Conservation (phyloP, 2,888 invertebrate genomes). For the Eilema sororculum region DNA sequence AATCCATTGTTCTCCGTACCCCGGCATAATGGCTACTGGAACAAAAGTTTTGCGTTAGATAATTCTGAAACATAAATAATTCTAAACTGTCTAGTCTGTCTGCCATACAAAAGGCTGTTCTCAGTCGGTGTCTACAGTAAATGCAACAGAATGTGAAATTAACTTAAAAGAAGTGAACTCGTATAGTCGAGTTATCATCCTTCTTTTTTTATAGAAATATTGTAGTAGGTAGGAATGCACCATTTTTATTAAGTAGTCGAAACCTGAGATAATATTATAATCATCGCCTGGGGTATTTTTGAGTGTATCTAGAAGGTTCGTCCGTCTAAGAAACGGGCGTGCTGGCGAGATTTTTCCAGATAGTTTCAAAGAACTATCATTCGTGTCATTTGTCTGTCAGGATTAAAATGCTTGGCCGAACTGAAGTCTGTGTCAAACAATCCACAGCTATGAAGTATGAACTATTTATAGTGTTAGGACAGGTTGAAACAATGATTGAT, state of each 20-base stretch:
- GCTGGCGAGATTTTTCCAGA: too few species aligned
- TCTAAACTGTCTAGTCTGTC: constrained; percentile 19
- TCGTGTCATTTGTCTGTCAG: neutral
- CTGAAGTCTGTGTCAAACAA: neutral
- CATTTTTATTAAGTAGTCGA: too few species aligned
- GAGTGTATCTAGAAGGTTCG: too few species aligned
- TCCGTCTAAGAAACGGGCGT: too few species aligned
- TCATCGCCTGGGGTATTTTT: too few species aligned
- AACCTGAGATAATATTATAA: too few species aligned
- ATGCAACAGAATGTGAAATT: constrained; percentile 40
- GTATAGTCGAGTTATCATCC: constrained; percentile 4
- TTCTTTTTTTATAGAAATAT: neutral
- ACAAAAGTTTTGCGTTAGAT: constrained; percentile 13
- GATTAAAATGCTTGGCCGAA: too few species aligned
- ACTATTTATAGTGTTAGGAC: neutral
- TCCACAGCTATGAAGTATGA: neutral
- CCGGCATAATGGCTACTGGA: neutral
- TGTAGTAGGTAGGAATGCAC: neutral
- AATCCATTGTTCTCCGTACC: constrained; percentile 10
- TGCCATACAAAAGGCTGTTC: too few species aligned
- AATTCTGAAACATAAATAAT: neutral
- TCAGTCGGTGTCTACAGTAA: too few species aligned
- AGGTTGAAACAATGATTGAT: too few species aligned
- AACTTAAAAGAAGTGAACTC: constrained; percentile 8
- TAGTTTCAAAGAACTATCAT: neutral